phyloP scores from a whole-genome alignment of 2,113 vertebrate species.

The Vanacampus margaritifer region DNA sequence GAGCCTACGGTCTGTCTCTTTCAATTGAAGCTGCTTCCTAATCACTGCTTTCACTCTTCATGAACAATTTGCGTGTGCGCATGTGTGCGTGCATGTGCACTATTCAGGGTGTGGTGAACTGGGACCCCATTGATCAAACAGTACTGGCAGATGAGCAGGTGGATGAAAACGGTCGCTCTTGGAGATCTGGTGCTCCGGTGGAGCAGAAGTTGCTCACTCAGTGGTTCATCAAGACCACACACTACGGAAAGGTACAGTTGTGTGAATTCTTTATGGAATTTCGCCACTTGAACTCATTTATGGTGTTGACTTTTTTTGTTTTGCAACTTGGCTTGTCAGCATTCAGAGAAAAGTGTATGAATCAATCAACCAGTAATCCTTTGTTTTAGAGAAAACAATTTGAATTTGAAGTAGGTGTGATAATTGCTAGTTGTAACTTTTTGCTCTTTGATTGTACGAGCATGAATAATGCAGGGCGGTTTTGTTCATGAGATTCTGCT shows the following conservation, averaged over 20 bases:
- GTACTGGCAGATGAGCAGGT: constrained; percentile 97
- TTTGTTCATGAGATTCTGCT: background rate
- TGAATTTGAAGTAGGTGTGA: too few species aligned
- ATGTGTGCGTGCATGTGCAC: constrained; percentile 12
- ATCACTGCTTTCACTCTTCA: constrained; percentile 25
- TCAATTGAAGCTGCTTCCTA: constrained; percentile 35
- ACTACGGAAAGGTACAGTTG: constrained; percentile 86
- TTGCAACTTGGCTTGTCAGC: background rate
- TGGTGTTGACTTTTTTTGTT: background rate
- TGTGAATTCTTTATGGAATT: background rate
- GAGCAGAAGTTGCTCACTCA: constrained; percentile 92
- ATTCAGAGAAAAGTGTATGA: background rate
- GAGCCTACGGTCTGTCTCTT: constrained; percentile 20
- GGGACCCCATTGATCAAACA: constrained; percentile 94
- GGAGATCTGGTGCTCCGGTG: constrained; percentile 93
- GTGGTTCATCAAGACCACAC: constrained; percentile 96
- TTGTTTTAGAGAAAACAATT: too few species aligned
- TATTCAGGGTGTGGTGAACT: constrained; percentile 89
- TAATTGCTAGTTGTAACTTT: background rate
- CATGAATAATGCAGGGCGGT: background rate
- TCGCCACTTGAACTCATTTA: background rate
- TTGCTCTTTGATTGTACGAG: background rate
- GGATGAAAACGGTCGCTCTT: constrained; percentile 87
- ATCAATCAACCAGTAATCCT: constrained; percentile 1
- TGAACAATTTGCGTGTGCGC: constrained; percentile 16